Base-by-base conservation (phyloP, 2,797 vertebrate genomes). In the Rhadinocentrus ornatus region DNA sequence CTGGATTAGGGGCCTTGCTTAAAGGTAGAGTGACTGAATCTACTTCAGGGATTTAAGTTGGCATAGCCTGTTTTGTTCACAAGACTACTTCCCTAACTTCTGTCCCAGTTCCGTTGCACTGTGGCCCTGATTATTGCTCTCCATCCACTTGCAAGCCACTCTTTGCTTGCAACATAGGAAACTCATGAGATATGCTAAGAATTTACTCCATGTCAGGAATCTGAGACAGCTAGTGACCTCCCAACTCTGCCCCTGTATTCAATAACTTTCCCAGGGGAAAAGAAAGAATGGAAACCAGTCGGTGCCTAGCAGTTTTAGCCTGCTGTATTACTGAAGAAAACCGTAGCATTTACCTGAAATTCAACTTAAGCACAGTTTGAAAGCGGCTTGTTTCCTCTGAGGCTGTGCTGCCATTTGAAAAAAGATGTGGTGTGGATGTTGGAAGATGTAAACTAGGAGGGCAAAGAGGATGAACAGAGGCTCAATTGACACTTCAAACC, bases 151-250 rank as follows among this genome's bases (percentile, higher is more conserved):
- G n/a, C 31, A 11, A 70, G 34, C 48, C 34, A 31, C 68, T 77
- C 29, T 60, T 59, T 73, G 22, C 58, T 69, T 62, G 52, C 52
- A 35, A 66, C 62, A 67, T 35, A 34, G 32, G 52, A 27, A 58
- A 60, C 46, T 62, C 44, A 32, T 69, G 58, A 81, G 60, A 75
- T 75, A 80, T 72, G 58, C 67, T 62, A 83, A 76, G 62, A 84
- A 82, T 86, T 67, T 24, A 71, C 72, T 77, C 55, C 22, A 61
- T 79, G 70, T 82, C 60, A 74, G 61, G 53, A 77, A 64, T 73
- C 71, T 77, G 55, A 83, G 70, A 59, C 35, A 44, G 68, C 61
- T 55, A 26, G 53, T 63, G 73, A 73, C 62, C 57, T 82, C 54
- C 53, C 62, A 41, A 46, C 75, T 79, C 54, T 62, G 57, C 26